Percentiles rank a stretch among this genome's conserved stretches.
Conservation (phyloP, 2,113 vertebrate species). For the Sakesphorus luctuosus region DNA sequence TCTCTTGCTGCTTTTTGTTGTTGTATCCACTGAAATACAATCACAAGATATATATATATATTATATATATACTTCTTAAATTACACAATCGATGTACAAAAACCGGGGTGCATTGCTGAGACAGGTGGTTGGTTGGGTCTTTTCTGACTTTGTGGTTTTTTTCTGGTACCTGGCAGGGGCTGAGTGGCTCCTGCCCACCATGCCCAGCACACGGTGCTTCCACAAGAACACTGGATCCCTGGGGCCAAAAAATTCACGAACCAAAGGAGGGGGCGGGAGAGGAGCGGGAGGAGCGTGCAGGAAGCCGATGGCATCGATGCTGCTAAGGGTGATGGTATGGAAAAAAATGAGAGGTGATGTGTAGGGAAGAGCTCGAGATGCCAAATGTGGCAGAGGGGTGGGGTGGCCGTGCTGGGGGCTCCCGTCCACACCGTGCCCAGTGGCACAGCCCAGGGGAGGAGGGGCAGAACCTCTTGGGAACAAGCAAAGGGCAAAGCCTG, state of each 20-base stretch:
- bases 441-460: background rate
- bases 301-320: background rate
- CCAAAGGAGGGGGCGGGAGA: background rate
- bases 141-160: slow-evolving; percentile 26
- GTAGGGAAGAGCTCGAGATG: background rate
- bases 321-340: background rate
- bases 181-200: background rate
- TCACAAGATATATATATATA: slow-evolving; percentile 84
- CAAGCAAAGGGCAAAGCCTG: background rate
- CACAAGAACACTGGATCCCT: slow-evolving; percentile 16
- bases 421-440: accelerated
- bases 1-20: slow-evolving; percentile 73
- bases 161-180: slow-evolving; percentile 8
- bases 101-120: slow-evolving; percentile 86
- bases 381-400: background rate
- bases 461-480: background rate
- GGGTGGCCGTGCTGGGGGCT: background rate
- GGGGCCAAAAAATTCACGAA: slow-evolving; percentile 48
- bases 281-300: background rate
- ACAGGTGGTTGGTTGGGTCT: slow-evolving; percentile 73
- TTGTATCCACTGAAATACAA: slow-evolving; percentile 88
- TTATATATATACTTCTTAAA: slow-evolving; percentile 87
- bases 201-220: slow-evolving; percentile 26
- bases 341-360: background rate
- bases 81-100: slow-evolving; percentile 97